Evolutionary conservation across 2,888 invertebrate genomes (phyloP), one percentile per base, ranked within the genome.

Genomic region (Lamellibrachia columna): DNA sequence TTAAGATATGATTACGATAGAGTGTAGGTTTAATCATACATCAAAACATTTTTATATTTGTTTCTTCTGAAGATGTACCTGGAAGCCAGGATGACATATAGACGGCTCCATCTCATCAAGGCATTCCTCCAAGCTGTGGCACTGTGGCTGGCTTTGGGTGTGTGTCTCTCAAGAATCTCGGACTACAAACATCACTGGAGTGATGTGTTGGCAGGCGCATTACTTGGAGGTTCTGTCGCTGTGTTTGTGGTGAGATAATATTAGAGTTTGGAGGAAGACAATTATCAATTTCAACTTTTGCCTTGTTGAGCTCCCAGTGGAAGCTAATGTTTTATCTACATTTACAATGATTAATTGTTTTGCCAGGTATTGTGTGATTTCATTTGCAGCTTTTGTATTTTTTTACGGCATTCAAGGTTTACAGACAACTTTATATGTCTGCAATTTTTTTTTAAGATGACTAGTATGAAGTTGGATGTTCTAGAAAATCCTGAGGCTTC

Each of bases 121-220:
- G 98, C 53, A n/a, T 58, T 93, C 55, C 92, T 94, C 11, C 94
- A 99, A 97, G 98, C 98, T 96, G 94, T 98, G 15, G 97, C 98
- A 92, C 97, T 99, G 93, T 97, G 98, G 96, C 97, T 98, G 96
- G 98, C 99, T 75, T 94, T 95, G 92, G 95, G 94, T 93, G 95
- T 95, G 7, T 94, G 95, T 22, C 97, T 99, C 97, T 98, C 98
- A 1, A 97, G 99, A 90, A 98, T 99, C 90, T 98, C 98, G 0
- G 98, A 99, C 97, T 98, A 99, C 97, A 99, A 99, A 96, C 99
- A 99, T 97, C 99, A 99, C 96, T 99, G 99, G 98, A 99, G 98
- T 95, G 99, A 99, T 97, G 99, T 99, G 3, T 97, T 99, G 58
- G 98, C 98, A 92, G 99, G 99, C 0, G 96, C 96, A 52, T 3